Base-by-base conservation (phyloP, 1,140 invertebrate species). In the Galleria mellonella region DNA sequence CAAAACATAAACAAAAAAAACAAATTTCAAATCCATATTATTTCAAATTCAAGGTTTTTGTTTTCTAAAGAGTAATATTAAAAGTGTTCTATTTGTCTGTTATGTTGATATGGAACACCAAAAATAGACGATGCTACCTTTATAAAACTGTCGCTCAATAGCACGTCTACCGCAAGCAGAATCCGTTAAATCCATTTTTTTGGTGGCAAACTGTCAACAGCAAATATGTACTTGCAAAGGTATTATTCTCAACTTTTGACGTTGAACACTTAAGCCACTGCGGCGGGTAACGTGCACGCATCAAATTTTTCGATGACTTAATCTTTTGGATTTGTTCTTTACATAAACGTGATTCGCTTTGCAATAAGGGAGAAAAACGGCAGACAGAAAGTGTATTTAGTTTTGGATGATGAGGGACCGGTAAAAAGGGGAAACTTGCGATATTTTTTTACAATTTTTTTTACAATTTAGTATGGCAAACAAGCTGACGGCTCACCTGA, bases 261-360 rank as follows among this genome's bases (percentile, higher is more conserved):
- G 30, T 9, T n/a, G 8, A 23, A 23, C 17, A 3, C 17, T 45
- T 69, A 69, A 74, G 68, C 68, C 62, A 11, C 32, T 44, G 28
- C 47, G 51, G 50, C 13, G 41, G 39, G 47, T 44, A 29, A 41
- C 39, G 50, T 46, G 60, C 66, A 72, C 65, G 71, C 57, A 64
- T 63, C 53, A 48, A 52, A 63, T 68, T 62, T 56, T 51, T 59
- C 48, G 48, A 58, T 51, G 49, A 54, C 47, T 51, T 55, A 62
- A 61, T 59, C 53, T 63, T 42, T 27, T 54, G 47, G 51, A 62
- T 54, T 48, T 51, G 47, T 43, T 43, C 40, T 37, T 36, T 43
- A 32, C 32, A 37, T 29, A 12, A 35, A 35, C 55, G 50, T 50
- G 55, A 47, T 46, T 10, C 31, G 44, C 13, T 11, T 43, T 12